Conservation (phyloP, 2,797 vertebrate species). For the Menidia menidia region DNA sequence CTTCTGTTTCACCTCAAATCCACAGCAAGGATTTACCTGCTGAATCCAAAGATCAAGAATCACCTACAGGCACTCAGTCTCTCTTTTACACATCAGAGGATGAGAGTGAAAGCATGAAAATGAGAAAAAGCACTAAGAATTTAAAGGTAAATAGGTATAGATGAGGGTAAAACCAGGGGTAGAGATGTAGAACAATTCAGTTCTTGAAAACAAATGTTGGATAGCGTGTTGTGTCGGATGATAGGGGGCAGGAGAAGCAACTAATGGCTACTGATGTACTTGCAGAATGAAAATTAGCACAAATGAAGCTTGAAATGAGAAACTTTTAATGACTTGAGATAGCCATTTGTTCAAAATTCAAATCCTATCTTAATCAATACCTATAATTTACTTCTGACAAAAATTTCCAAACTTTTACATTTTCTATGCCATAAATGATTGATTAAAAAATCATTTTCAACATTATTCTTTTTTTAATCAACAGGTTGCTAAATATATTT, state of each 20-base stretch:
- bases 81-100: slow-evolving; percentile 37
- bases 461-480: slow-evolving; percentile 33
- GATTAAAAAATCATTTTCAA: slow-evolving; percentile 5
- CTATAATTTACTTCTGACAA: background rate
- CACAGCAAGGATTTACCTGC: slow-evolving; percentile 42
- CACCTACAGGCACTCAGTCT: slow-evolving; percentile 54
- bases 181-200: slow-evolving; percentile 23
- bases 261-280: slow-evolving; percentile 60
- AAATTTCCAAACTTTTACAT: background rate
- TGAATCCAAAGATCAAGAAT: slow-evolving; percentile 58
- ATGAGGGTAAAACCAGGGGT: slow-evolving; percentile 22
- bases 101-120: slow-evolving; percentile 42
- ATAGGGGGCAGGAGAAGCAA: slow-evolving; percentile 32
- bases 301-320: slow-evolving; percentile 63
- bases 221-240: slow-evolving; percentile 23
- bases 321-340: slow-evolving; percentile 39
- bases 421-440: background rate
- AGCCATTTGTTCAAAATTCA: slow-evolving; percentile 28
- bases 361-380: slow-evolving; percentile 31
- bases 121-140: background rate
- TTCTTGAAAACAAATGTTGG: slow-evolving; percentile 34
- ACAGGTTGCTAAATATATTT: slow-evolving; percentile 38
- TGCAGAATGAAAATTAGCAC: slow-evolving; percentile 51
- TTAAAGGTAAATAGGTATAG: slow-evolving; percentile 15
- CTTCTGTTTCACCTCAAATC: slow-evolving; percentile 40